Evolutionary conservation across 1,140 invertebrate species (phyloP).

Genomic region (Hydropsyche tenuis): DNA sequence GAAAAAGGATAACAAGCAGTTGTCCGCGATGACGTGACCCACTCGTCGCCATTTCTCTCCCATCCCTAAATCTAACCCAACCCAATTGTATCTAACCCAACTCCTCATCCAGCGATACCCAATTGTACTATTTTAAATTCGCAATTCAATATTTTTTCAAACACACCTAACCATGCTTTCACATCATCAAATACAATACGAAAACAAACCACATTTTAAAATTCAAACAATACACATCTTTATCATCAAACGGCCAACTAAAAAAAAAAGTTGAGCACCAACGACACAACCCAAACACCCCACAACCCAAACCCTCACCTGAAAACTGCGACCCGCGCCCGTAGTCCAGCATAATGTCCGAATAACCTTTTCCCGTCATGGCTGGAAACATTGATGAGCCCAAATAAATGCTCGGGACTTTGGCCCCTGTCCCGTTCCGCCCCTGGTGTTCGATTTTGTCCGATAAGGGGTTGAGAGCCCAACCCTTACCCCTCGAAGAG

Average conservation of each 20-base stretch:
- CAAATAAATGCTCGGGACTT: slow-evolving; percentile 47
- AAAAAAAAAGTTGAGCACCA: too few relatives aligned
- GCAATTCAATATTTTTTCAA: too few relatives aligned
- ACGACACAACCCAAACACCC: not conserved
- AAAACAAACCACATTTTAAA: too few relatives aligned
- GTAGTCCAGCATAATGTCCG: slow-evolving; percentile 47
- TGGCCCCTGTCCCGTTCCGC: too few relatives aligned
- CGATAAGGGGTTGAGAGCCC: not conserved
- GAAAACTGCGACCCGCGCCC: not conserved
- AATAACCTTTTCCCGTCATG: slow-evolving; percentile 49
- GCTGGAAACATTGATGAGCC: slow-evolving; percentile 49
- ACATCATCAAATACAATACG: too few relatives aligned
- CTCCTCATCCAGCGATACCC: too few relatives aligned
- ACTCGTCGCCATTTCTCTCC: not conserved
- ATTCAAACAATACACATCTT: too few relatives aligned
- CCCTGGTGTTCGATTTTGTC: not conserved
- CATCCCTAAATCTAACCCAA: not conserved
- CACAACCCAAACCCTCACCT: not conserved
- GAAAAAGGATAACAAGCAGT: slow-evolving; percentile 50
- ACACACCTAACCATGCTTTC: too few relatives aligned
- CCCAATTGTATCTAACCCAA: not conserved
- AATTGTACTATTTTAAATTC: too few relatives aligned
- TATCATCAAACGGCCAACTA: too few relatives aligned
- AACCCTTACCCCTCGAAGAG: too few relatives aligned
- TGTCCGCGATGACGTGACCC: slow-evolving; percentile 46